phyloP scores from a whole-genome alignment of 2,797 vertebrate species.

The Platyrinchus mystaceus region DNA sequence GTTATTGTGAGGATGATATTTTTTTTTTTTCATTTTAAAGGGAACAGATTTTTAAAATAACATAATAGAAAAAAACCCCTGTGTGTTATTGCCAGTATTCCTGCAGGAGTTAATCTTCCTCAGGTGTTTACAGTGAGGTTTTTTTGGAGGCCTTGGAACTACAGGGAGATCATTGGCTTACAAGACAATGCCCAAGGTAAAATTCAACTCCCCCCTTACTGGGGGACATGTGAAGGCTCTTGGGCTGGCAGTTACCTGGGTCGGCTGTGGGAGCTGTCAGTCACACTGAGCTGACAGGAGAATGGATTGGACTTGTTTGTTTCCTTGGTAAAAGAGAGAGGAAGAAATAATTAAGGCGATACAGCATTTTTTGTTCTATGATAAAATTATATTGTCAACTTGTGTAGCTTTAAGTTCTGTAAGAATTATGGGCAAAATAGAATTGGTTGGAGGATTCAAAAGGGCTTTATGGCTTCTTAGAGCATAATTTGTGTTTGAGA shows the following conservation, averaged over 20 bases:
- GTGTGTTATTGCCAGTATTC: conserved; percentile 2
- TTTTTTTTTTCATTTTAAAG: neutral
- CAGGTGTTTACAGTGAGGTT: neutral
- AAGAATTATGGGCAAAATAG: neutral
- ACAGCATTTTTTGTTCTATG: neutral
- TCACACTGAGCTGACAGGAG: conserved; percentile 3
- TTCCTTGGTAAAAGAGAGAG: neutral
- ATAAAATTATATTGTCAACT: neutral
- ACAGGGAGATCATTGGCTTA: neutral
- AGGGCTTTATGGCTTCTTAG: neutral
- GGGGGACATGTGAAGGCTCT: neutral
- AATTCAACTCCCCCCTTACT: conserved; percentile 13
- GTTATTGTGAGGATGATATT: neutral
- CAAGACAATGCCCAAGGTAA: conserved; percentile 4
- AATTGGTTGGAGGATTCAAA: neutral
- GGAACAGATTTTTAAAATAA: conserved; percentile 14
- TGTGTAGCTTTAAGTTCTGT: neutral
- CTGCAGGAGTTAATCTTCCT: conserved; percentile 4
- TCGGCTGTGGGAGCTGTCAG: conserved; percentile 41
- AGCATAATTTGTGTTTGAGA: neutral
- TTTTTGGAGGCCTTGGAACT: conserved; percentile 26
- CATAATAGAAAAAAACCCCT: neutral
- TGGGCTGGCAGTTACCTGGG: conserved; percentile 28
- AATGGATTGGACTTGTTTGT: neutral
- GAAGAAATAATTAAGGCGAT: neutral